Base-by-base conservation (phyloP, 2,888 invertebrate species). In the Hyalella azteca region DNA sequence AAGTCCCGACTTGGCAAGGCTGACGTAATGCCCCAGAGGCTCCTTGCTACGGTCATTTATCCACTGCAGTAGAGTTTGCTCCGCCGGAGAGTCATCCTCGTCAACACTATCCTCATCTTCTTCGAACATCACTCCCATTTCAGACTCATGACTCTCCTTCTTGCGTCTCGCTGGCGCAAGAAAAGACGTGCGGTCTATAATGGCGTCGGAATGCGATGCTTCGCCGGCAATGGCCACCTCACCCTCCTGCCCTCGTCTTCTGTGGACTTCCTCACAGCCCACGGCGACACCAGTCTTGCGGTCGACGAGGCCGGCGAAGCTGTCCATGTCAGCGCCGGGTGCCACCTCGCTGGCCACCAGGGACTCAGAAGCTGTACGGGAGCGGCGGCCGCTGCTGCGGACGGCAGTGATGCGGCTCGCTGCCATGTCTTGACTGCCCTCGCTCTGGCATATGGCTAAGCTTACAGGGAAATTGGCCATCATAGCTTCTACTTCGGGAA, bases 31-130 rank as follows among this genome's bases (percentile, higher is more conserved):
- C 22, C 19, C 36, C 5, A 66, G 32, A 19, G 66, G 66, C 66
- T 66, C 66, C 66, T 66, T 66, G 66, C 66, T 66, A n/a, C 36
- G 32, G 11, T 66, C 66, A 29, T 66, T 66, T 32, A 66, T 66
- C 66, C 66, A 66, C 32, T 32, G 32, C 36, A 66, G n/a, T 2
- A 66, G 66, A 4, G n/a, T 66, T 15, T 66, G 36, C 15, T 66
- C 66, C 7, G 66, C 5, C 36, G 19, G n/a, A 7, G n/a, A 32
- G 32, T 7, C 66, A 29, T 36, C 32, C 66, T 36, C 66, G 36
- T 66, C 66, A 29, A 19, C 66, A 36, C 32, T n/a, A 15, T 66
- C 66, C 66, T 66, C 66, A 29, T 66, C 66, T 36, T 66, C 29
- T 19, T 66, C 66, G 19, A 66, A 36, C 66, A 66, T 66, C 32